Evolutionary conservation across 2,113 vertebrate species (phyloP).

Genomic region (Platycercus adscitus): DNA sequence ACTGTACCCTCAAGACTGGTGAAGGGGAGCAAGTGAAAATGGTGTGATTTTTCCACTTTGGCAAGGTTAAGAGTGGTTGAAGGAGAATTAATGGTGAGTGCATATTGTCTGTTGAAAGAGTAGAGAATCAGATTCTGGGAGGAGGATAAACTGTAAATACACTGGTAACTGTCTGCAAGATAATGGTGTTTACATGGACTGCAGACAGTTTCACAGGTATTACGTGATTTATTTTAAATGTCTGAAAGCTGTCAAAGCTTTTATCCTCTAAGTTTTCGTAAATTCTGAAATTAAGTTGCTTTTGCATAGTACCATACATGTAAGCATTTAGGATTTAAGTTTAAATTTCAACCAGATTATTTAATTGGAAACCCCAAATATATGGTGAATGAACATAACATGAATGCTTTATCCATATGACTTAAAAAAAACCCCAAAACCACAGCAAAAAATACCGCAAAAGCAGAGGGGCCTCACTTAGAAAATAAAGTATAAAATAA

Average conservation of each 20-base stretch:
- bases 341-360: neutral
- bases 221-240: neutral
- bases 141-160: neutral
- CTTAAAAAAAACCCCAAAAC: neutral
- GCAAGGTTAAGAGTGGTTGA: neutral
- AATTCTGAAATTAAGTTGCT: neutral
- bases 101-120: neutral
- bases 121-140: neutral
- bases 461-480: neutral
- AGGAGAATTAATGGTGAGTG: neutral
- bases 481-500: neutral
- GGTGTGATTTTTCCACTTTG: neutral
- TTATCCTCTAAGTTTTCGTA: neutral
- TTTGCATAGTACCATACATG: neutral
- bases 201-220: neutral
- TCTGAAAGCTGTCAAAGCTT: neutral
- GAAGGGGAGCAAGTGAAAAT: neutral
- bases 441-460: neutral
- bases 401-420: neutral
- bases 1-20: neutral
- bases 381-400: neutral
- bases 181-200: neutral
- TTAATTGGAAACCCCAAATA: neutral
- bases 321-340: neutral
- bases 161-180: neutral